These are phyloP conservation scores for Illadopsis cleaveri DNA, from an alignment of 2,113 vertebrate species.

Conservation along the genomic window DNA sequence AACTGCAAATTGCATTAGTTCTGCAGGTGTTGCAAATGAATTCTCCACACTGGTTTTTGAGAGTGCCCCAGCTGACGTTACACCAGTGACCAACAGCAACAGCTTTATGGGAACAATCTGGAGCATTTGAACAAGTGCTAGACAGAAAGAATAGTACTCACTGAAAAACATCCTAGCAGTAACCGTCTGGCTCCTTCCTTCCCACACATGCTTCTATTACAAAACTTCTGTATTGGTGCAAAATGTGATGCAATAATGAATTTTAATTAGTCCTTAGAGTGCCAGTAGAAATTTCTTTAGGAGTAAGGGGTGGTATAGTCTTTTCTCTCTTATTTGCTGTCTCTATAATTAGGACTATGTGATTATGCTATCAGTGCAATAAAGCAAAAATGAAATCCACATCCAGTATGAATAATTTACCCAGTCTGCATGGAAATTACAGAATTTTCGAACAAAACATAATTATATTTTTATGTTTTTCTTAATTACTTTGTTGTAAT, in stretches of 20 bases:
- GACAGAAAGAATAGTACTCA: neutral
- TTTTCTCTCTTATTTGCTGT: constrained; percentile 39
- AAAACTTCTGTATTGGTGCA: neutral
- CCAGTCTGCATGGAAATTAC: constrained; percentile 1
- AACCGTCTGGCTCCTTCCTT: neutral
- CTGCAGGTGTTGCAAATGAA: neutral
- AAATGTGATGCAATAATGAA: neutral
- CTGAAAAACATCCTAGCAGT: neutral
- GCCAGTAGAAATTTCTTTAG: neutral
- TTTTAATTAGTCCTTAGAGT: neutral
- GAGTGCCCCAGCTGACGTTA: neutral
- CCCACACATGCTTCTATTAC: neutral
- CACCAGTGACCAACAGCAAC: neutral
- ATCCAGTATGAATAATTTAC: constrained; percentile 35
- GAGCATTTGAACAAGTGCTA: neutral
- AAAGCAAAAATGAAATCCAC: constrained; percentile 29
- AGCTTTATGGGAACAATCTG: neutral
- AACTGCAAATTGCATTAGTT: neutral
- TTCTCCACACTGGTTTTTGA: neutral
- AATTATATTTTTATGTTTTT: constrained; percentile 49
- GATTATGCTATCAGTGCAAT: constrained; percentile 18
- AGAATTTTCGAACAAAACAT: constrained; percentile 42
- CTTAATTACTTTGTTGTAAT: constrained; percentile 53
- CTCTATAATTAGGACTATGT: constrained; percentile 29
- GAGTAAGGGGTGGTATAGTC: neutral